Base-by-base conservation (phyloP, 1,140 invertebrate species). In the Laupala kohalensis region DNA sequence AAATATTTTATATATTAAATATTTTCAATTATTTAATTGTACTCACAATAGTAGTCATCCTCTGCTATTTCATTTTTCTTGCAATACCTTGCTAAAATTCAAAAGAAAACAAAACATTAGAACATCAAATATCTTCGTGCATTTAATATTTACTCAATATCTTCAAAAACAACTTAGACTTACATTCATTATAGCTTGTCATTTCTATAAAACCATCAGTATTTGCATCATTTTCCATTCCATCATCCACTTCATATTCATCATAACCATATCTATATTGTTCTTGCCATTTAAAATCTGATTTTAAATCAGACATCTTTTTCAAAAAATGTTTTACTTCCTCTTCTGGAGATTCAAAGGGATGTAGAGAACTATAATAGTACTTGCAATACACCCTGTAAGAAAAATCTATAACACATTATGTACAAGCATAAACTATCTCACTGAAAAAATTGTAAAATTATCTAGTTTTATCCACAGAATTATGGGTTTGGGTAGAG, bases 361-460 rank as follows among this genome's bases (percentile, higher is more conserved):
- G 3, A 25, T 29, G 15, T 15, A 25, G 26, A 5, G 64, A 29
- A 73, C 89, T 85, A 74, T 90, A 88, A 77, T 93, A 91, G 79
- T 92, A 95, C 75, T 92, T 91, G 80, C 93, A 95, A 77, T 95
- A 95, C 0, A 90, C 87, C 89, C 89, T 90, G 25, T 29, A 71
- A 67, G 15, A 12, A 6, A 23, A 68, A 19, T 25, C 3, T 4
- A 53, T 53, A n/a, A n/a, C n/a, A n/a, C n/a, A n/a, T n/a, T n/a
- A n/a, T n/a, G n/a, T n/a, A n/a, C n/a, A n/a, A n/a, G n/a, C n/a
- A n/a, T n/a, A n/a, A n/a, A n/a, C n/a, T n/a, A n/a, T n/a, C n/a
- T n/a, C n/a, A n/a, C n/a, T n/a, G n/a, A n/a, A n/a, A n/a, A n/a
- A n/a, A n/a, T n/a, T n/a, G n/a, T n/a, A n/a, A n/a, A n/a, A n/a